Evolutionary conservation across 35 echinoderm and acorn worm genomes (phyloP).

Genomic region (Patiria miniata): DNA sequence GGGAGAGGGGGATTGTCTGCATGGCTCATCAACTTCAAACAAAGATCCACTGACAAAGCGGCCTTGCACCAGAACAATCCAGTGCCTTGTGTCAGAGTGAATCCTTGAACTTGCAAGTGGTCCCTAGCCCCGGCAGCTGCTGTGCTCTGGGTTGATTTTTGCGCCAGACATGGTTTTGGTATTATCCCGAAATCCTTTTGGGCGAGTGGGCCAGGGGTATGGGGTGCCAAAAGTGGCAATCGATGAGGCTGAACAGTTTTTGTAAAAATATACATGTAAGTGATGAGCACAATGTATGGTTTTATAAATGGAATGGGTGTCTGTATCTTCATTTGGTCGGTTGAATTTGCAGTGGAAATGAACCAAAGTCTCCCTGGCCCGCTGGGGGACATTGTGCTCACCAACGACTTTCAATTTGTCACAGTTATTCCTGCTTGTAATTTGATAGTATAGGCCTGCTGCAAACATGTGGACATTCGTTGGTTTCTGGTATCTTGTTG

Average conservation of each 20-base stretch:
- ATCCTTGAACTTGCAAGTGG: slow-evolving; percentile 9
- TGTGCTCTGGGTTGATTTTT: background rate
- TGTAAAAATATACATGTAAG: background rate
- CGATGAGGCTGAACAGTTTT: background rate
- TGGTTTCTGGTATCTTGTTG: no score
- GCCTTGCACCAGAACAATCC: background rate
- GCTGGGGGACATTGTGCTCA: background rate
- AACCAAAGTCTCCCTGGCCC: no score
- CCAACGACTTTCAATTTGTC: no score
- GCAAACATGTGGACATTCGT: no score
- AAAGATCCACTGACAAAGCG: slow-evolving; percentile 2
- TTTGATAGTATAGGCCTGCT: no score
- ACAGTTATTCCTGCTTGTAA: no score
- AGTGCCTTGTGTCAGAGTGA: background rate
- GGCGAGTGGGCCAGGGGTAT: background rate
- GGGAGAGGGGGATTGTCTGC: background rate
- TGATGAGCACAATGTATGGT: no score
- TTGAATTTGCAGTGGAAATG: no score
- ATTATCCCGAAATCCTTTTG: background rate
- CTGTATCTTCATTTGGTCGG: background rate
- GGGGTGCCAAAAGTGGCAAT: background rate
- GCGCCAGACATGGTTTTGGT: background rate
- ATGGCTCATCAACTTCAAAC: slow-evolving; percentile 16
- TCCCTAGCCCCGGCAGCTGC: background rate
- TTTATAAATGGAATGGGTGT: background rate